phyloP scores from a whole-genome alignment of 2,113 vertebrate species.

The Oxygymnocypris stewartii region DNA sequence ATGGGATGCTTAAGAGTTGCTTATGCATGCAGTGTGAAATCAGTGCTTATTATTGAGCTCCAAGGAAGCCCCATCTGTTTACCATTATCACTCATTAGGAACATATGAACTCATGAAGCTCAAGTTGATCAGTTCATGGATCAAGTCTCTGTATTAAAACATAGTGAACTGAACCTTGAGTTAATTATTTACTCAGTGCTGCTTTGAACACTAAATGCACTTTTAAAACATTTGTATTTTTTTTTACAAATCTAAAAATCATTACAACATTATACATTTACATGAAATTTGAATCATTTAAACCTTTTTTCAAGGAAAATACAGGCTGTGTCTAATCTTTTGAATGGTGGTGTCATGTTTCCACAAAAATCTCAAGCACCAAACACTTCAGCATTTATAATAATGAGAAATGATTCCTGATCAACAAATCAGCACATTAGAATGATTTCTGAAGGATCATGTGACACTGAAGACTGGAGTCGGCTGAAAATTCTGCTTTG shows the following conservation, averaged over 20 bases:
- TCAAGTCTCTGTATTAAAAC: background rate
- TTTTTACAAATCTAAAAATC: background rate
- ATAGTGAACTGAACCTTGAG: background rate
- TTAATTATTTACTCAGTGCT: background rate
- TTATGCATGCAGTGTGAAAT: background rate
- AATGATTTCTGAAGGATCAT: no score
- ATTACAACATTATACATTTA: background rate
- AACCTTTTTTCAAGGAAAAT: background rate
- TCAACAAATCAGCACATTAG: background rate
- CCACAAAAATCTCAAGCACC: background rate
- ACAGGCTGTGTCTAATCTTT: background rate
- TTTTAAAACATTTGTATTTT: background rate
- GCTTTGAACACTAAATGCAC: background rate
- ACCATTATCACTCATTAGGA: slow-evolving; percentile 4
- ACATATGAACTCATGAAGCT: background rate
- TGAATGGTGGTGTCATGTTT: background rate
- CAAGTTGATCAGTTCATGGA: background rate
- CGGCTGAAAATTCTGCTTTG: no score
- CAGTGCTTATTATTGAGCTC: background rate
- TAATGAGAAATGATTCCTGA: background rate
- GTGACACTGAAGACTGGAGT: no score
- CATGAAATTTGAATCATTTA: background rate
- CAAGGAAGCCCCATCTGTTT: slow-evolving; percentile 23
- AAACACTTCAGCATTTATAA: background rate
- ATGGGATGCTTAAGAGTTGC: background rate